Base-by-base conservation (phyloP, 2,113 vertebrate genomes). In the Fulica atra region DNA sequence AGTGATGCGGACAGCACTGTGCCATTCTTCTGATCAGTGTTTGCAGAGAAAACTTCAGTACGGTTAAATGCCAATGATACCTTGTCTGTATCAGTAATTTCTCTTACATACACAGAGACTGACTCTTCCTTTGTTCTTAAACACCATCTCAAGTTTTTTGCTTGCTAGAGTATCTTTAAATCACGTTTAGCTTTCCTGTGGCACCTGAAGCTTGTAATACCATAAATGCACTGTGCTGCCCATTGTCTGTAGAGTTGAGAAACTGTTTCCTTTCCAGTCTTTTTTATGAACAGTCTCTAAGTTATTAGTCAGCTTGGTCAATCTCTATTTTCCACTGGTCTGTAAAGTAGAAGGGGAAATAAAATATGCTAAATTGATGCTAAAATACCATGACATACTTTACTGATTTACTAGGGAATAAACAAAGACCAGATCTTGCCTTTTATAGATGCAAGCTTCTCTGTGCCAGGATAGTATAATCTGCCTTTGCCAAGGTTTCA, bases 391-490 rank as follows among this genome's bases (percentile, higher is more conserved):
- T 76, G 74, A 95, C 95, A 98, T 92, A 92, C 91, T 96, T 95
- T 88, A 70, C 70, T 94, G 95, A 96, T 97, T 97, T 97, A 96
- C 91, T 87, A 96, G 92, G 42, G 96, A 96, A 96, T 97, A 98
- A 98, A 98, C 95, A 97, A 96, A 97, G 91, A 95, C 89, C 88
- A 97, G 93, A 97, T 95, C 95, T 96, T 97, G 94, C 97, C 97
- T 98, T 98, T 98, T 98, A 98, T 98, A 98, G 97, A 95, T 42
- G 79, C 38, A 94, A 88, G 82, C 73, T 81, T 93, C 96, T 86
- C 77, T 86, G 57, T 86, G 89, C 95, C 94, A 94, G 88, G 94
- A 80, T 88, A 63, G 9, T 92, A 91, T 81, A 61, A 88, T 80
- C 50, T 64, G 88, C 42, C 90, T 89, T 86, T 92, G 94, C 96